phyloP scores from a whole-genome alignment of 2,888 invertebrate genomes.

The Rhamphomyia laevipes region DNA sequence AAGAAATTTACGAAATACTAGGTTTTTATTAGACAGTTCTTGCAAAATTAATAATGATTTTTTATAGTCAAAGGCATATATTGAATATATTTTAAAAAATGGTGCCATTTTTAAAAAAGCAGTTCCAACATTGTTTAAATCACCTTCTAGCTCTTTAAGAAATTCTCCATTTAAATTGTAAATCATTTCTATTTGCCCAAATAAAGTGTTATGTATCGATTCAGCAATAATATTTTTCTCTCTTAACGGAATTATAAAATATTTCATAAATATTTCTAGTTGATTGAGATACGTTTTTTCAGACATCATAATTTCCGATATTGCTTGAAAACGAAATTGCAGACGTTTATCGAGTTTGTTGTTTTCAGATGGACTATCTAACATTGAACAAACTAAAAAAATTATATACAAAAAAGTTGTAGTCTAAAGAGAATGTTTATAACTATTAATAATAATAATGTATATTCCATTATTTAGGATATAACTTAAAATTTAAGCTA shows the following conservation, averaged over 20 bases:
- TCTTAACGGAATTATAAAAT: constrained; percentile 48
- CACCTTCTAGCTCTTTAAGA: constrained; percentile 43
- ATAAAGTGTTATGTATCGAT: constrained; percentile 42
- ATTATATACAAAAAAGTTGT: neutral
- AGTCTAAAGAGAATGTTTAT: neutral
- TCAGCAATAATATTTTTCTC: constrained; percentile 41
- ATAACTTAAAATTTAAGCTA: no score
- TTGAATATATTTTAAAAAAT: constrained; percentile 65
- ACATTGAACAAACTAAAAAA: constrained; percentile 42
- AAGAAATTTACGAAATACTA: constrained; percentile 45
- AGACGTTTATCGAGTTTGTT: constrained; percentile 28
- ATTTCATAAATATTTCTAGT: constrained; percentile 51
- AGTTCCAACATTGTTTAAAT: constrained; percentile 46
- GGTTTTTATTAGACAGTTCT: constrained; percentile 41
- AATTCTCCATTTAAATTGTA: constrained; percentile 52
- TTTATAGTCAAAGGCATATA: constrained; percentile 63
- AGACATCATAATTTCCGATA: constrained; percentile 56
- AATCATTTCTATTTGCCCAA: constrained; percentile 52
- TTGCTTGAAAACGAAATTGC: constrained; percentile 42
- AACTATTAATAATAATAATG: neutral
- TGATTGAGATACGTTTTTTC: constrained; percentile 58
- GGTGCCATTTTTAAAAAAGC: constrained; percentile 62
- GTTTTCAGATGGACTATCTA: constrained; percentile 27
- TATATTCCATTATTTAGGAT: no score
- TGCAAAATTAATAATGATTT: constrained; percentile 48